These are phyloP conservation scores for Scomber colias DNA, from an alignment of 2,113 vertebrate genomes.

Conservation along the genomic window DNA sequence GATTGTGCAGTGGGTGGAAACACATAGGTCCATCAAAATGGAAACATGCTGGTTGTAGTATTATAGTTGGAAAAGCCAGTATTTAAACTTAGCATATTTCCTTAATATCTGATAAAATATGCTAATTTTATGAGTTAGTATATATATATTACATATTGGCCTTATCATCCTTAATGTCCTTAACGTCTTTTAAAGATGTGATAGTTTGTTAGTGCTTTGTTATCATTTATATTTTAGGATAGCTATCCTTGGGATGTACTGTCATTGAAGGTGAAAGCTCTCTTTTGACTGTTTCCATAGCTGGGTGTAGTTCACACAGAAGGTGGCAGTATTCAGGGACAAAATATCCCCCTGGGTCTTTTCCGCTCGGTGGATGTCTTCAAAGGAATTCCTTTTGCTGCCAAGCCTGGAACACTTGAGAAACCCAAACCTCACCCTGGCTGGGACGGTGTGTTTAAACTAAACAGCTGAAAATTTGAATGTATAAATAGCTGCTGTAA, in stretches of 20 bases:
- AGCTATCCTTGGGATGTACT: neutral
- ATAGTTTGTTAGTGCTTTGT: neutral
- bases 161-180: neutral
- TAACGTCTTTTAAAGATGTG: neutral
- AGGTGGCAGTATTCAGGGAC: conserved; percentile 89
- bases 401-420: conserved; percentile 82
- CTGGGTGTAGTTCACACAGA: conserved; percentile 90
- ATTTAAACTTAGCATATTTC: too few relatives aligned
- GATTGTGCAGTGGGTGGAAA: too few relatives aligned
- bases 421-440: conserved; percentile 89
- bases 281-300: conserved; percentile 68
- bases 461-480: too few relatives aligned
- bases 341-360: conserved; percentile 80
- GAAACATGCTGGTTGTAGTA: too few relatives aligned
- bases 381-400: conserved; percentile 92
- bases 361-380: conserved; percentile 87
- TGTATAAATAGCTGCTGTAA: too few relatives aligned
- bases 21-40: too few relatives aligned
- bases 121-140: too few relatives aligned
- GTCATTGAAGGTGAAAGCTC: neutral
- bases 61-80: too few relatives aligned
- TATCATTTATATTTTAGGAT: too few relatives aligned
- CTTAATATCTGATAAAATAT: too few relatives aligned
- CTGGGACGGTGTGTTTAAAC: conserved; percentile 86
- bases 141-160: too few relatives aligned